Base-by-base conservation (phyloP, 2,888 invertebrate genomes). In the Thereva nobilitata region DNA sequence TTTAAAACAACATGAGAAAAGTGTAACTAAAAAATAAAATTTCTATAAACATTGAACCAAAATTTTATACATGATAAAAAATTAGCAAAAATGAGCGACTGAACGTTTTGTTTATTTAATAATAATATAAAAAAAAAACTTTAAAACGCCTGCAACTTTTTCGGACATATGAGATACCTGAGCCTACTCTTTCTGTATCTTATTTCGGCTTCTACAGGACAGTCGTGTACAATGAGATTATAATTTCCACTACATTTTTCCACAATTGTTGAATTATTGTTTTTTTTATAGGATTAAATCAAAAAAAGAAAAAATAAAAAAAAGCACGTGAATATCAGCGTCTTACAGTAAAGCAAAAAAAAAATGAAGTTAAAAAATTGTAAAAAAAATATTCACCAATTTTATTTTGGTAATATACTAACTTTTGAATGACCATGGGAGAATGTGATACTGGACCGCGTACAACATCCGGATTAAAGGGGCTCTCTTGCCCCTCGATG, bases 201-300 rank as follows among this genome's bases (percentile, higher is more conserved):
- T 74, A 81, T 75, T 74, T 79, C 79, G 73, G 80, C 81, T 72
- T 80, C 79, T 73, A 81, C 76, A 69, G 81, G 81, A 74, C 80
- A 80, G 73, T 81, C 80, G 72, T 81, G 76, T 71, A 81, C 76
- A 74, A 75, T 75, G 70, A 79, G 75, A 72, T 75, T 79, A 75
- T 78, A 80, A 75, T 78, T 78, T 72, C 72, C 79, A 75, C 81
- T 80, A 70, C 47, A 59, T 47, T 61, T 64, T 55, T 54, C 61
- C 63, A 52, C 10, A 63, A 63, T 52, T 23, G 55, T 41, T 55
- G 55, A 5, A 53, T 57, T 44, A 52, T 4, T 4, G 6, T 8
- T 35, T 35, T 34, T 35, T 34, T 35, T 52, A 35, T 35, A n/a
- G 10, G 38, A 38, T 52, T 41, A 63, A 35, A n/a, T 44, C 10